Percentiles rank a stretch among this genome's conserved stretches.
These are phyloP conservation scores for Unio delphinus DNA, from an alignment of 2,888 invertebrate species.

Conservation along the genomic window DNA sequence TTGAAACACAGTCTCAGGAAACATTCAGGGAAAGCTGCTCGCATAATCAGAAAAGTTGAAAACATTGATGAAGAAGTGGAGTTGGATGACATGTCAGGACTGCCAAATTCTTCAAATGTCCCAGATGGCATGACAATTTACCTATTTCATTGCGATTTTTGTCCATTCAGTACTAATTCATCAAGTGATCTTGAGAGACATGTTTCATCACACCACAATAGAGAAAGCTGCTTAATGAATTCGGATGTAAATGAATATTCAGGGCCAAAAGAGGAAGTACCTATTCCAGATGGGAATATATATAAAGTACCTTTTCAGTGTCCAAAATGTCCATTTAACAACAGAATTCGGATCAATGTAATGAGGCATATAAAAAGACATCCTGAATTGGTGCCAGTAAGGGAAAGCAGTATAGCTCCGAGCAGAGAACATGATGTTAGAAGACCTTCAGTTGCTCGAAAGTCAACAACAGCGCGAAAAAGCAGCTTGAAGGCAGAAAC, in stretches of 20 bases:
- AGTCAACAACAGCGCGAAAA: too few species aligned
- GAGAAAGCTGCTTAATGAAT: too few species aligned
- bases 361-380: slow-evolving; percentile 42
- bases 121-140: slow-evolving; percentile 12
- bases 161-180: slow-evolving; percentile 14
- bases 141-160: slow-evolving; percentile 22
- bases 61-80: slow-evolving; percentile 8
- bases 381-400: slow-evolving; percentile 32
- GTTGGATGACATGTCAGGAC: too few species aligned
- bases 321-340: slow-evolving; percentile 45
- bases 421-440: too few species aligned
- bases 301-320: slow-evolving; percentile 46
- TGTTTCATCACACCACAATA: slow-evolving; percentile 10
- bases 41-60: slow-evolving; percentile 39
- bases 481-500: too few species aligned
- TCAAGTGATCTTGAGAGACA: slow-evolving; percentile 6
- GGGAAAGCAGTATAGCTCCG: slow-evolving; percentile 5
- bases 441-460: too few species aligned
- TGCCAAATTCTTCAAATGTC: too few species aligned
- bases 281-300: slow-evolving; percentile 45
- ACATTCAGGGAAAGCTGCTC: slow-evolving; percentile 27
- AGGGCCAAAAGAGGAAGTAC: slow-evolving; percentile 22
- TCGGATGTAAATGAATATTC: not conserved
- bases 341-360: slow-evolving; percentile 34
- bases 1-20: slow-evolving; percentile 32